These are phyloP conservation scores for Halictus quadricinctus DNA, from an alignment of 2,888 invertebrate species.

Conservation along the genomic window DNA sequence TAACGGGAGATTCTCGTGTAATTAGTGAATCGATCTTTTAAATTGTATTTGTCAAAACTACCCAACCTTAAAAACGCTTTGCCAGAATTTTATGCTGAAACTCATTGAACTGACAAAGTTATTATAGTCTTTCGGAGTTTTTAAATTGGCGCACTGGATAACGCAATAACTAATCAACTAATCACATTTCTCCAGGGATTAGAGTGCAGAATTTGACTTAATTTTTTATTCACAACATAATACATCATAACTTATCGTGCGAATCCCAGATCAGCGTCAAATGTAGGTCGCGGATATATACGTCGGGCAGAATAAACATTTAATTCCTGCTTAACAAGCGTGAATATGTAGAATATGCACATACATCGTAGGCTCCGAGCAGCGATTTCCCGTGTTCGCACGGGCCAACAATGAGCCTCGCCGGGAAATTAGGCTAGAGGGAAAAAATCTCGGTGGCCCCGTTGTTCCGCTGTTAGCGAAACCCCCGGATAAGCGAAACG, in stretches of 20 bases:
- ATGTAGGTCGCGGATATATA: neutral
- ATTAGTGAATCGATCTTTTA: too few relatives aligned
- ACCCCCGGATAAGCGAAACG: neutral
- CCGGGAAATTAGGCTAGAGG: neutral
- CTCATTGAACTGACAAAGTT: too few relatives aligned
- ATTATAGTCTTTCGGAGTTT: too few relatives aligned
- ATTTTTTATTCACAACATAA: too few relatives aligned
- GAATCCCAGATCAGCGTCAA: neutral
- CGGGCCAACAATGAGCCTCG: neutral
- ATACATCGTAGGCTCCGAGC: neutral
- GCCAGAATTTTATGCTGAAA: too few relatives aligned
- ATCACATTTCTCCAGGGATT: too few relatives aligned
- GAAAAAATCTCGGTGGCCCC: neutral
- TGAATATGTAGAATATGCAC: neutral
- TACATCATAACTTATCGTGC: neutral
- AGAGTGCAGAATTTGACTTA: too few relatives aligned
- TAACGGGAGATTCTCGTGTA: too few relatives aligned
- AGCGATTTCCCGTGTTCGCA: neutral
- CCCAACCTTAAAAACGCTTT: too few relatives aligned
- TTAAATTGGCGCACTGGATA: too few relatives aligned
- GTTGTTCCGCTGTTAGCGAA: constrained; percentile 1
- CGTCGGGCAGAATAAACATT: neutral
- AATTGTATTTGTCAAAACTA: too few relatives aligned
- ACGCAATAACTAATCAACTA: too few relatives aligned
- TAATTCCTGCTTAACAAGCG: neutral